These are phyloP conservation scores for Chamaedrilus cognettii DNA, from an alignment of 2,888 invertebrate genomes.

Conservation along the genomic window DNA sequence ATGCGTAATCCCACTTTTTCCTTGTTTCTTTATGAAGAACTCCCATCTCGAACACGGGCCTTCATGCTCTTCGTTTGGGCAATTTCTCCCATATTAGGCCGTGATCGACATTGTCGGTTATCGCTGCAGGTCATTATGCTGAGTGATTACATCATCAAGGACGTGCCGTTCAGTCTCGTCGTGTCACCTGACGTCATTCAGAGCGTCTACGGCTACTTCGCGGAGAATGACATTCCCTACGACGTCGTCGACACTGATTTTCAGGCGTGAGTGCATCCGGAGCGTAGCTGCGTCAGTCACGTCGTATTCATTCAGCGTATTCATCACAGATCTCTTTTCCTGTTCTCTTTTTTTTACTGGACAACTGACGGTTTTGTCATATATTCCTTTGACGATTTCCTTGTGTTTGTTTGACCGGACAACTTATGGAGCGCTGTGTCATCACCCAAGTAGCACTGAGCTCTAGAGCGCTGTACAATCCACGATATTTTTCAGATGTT, in stretches of 20 bases:
- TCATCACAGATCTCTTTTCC: not conserved
- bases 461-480: too few species aligned
- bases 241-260: not conserved
- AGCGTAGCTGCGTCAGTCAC: not conserved
- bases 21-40: too few species aligned
- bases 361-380: too few species aligned
- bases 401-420: too few species aligned
- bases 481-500: too few species aligned
- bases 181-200: not conserved
- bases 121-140: not conserved
- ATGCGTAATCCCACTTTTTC: too few species aligned
- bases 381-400: too few species aligned
- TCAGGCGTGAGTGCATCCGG: not conserved
- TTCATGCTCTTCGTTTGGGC: too few species aligned
- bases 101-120: not conserved
- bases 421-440: too few species aligned
- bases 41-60: too few species aligned
- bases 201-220: not conserved
- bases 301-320: not conserved
- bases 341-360: not conserved
- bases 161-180: not conserved
- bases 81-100: not conserved
- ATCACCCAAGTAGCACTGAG: too few species aligned
- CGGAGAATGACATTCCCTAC: not conserved
- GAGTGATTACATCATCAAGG: not conserved